phyloP scores from a whole-genome alignment of 2,888 invertebrate genomes.

The Drosophila vallismaia region DNA sequence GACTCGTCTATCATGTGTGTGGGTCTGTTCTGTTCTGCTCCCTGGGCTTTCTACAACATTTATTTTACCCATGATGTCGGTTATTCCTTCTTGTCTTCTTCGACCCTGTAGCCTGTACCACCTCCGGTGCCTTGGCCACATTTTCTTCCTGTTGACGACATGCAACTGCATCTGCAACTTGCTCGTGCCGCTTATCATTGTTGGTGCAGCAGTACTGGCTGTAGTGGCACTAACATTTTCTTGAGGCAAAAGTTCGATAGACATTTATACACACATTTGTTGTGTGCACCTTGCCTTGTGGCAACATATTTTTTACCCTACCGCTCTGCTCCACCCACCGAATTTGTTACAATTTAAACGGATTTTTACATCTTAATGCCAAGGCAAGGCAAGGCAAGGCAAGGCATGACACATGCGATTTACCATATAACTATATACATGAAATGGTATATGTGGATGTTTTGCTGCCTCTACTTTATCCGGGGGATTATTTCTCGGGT shows the following conservation, averaged over 20 bases:
- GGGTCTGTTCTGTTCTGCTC: conserved; percentile 7
- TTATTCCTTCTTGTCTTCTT: conserved; percentile 31
- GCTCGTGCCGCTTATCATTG: conserved; percentile 64
- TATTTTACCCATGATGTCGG: conserved; percentile 43
- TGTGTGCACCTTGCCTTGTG: conserved; percentile 58
- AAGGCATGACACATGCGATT: conserved; percentile 48
- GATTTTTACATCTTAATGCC: conserved; percentile 59
- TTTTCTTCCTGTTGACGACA: conserved; percentile 49
- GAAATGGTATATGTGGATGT: conserved; percentile 4
- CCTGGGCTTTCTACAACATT: conserved; percentile 43
- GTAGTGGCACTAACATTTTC: conserved; percentile 51
- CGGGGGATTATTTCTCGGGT: conserved; percentile 48
- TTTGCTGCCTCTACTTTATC: conserved; percentile 25
- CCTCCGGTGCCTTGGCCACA: neutral
- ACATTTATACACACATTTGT: conserved; percentile 22
- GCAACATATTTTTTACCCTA: conserved; percentile 26
- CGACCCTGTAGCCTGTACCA: conserved; percentile 3
- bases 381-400: conserved; percentile 31
- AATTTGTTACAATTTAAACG: conserved; percentile 73
- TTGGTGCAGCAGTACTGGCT: conserved; percentile 53
- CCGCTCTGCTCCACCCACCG: conserved; percentile 37
- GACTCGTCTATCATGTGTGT: conserved; percentile 37
- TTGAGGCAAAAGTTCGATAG: conserved; percentile 53
- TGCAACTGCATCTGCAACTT: conserved; percentile 47
- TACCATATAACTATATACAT: conserved; percentile 19